Conservation (phyloP, 2,113 vertebrate species). For the Nycticorax nycticorax region DNA sequence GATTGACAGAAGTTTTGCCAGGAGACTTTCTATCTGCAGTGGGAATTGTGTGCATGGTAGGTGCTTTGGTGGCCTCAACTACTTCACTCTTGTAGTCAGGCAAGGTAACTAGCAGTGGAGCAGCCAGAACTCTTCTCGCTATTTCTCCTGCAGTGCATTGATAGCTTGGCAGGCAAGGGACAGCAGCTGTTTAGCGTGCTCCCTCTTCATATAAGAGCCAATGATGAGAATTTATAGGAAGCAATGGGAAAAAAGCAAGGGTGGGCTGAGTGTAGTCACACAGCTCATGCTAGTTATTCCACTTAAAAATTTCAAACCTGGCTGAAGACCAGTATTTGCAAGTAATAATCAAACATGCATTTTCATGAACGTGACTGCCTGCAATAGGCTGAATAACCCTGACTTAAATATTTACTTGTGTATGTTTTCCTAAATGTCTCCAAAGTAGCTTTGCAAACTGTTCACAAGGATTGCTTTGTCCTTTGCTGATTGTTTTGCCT, state of each 20-base stretch:
- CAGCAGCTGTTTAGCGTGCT: slow-evolving; percentile 23
- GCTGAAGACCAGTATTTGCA: neutral
- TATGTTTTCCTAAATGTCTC: neutral
- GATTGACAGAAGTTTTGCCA: neutral
- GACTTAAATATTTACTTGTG: slow-evolving; percentile 32
- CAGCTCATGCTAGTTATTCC: neutral
- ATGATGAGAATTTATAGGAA: slow-evolving; percentile 18
- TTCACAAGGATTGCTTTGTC: slow-evolving; percentile 1
- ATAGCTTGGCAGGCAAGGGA: slow-evolving; percentile 1
- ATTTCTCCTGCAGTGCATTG: neutral
- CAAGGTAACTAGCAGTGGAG: neutral
- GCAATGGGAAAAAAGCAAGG: neutral
- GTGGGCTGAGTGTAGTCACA: neutral
- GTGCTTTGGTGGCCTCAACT: neutral
- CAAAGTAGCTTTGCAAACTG: slow-evolving; percentile 5
- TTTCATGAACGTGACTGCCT: neutral
- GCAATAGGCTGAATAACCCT: neutral
- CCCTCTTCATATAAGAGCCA: neutral
- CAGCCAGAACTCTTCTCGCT: neutral
- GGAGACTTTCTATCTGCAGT: neutral
- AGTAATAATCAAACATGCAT: neutral
- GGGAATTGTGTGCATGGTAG: neutral
- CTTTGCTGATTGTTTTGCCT: slow-evolving; percentile 24
- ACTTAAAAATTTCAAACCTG: neutral
- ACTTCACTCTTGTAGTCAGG: neutral